Conservation (phyloP, 2,797 vertebrate species). For the Sebastes melanostomus region DNA sequence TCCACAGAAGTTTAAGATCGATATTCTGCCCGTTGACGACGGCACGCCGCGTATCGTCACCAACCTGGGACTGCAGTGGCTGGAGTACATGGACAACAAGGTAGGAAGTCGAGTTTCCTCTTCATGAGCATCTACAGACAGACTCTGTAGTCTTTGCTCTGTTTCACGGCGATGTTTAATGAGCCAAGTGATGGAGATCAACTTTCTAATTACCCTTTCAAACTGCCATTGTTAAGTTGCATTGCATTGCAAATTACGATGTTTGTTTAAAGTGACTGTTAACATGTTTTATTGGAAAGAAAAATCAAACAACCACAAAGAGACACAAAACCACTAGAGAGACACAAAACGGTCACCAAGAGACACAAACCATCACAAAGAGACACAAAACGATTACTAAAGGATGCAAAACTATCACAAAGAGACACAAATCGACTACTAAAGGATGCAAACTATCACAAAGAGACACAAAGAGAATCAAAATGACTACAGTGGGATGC, state of each 20-base stretch:
- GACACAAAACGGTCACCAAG: background rate
- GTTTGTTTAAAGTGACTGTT: background rate
- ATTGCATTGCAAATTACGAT: background rate
- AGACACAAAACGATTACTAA: background rate
- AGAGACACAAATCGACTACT: too few species aligned
- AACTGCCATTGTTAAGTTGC: background rate
- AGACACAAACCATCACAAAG: background rate
- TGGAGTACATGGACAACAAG: conserved; percentile 92
- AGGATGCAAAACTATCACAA: background rate
- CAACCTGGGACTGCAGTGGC: conserved; percentile 96
- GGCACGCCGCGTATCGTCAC: conserved; percentile 92
- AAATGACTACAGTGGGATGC: too few species aligned
- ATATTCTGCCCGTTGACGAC: conserved; percentile 91
- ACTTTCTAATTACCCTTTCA: background rate
- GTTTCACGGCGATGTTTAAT: background rate
- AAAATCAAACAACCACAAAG: background rate
- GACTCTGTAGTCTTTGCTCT: background rate
- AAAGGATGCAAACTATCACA: background rate
- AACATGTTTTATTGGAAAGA: background rate
- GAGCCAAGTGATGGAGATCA: background rate
- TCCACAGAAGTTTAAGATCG: conserved; percentile 92
- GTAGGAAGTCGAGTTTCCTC: conserved; percentile 61
- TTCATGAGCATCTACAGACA: background rate
- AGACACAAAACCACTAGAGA: background rate
- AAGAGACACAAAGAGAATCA: background rate